Conservation (phyloP, 2,797 vertebrate genomes). For the Peromyscus melanophrys region DNA sequence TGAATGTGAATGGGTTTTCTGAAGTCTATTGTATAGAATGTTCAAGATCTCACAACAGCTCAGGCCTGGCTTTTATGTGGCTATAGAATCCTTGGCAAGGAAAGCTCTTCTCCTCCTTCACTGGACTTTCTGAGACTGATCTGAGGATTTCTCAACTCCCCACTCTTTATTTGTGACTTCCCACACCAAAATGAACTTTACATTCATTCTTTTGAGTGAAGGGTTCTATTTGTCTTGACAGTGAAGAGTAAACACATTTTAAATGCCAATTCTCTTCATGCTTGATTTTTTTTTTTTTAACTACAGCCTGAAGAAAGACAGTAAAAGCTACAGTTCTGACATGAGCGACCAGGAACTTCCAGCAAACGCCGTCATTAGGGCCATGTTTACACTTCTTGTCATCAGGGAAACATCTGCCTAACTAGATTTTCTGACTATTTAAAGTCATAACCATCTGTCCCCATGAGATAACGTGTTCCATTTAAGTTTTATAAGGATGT, state of each 20-base stretch:
- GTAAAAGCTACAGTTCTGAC: slow-evolving; percentile 65
- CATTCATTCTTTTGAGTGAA: slow-evolving; percentile 32
- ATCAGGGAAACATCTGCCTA: slow-evolving; percentile 72
- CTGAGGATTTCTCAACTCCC: not conserved
- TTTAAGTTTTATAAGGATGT: not conserved
- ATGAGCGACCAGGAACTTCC: slow-evolving; percentile 59
- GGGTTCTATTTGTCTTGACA: slow-evolving; percentile 46
- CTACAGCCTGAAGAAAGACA: slow-evolving; percentile 46
- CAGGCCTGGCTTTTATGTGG: not conserved
- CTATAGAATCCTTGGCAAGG: not conserved
- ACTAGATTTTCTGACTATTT: slow-evolving; percentile 63
- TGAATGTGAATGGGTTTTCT: not conserved
- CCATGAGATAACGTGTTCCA: slow-evolving; percentile 26
- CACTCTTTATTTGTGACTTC: slow-evolving; percentile 41
- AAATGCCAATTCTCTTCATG: slow-evolving; percentile 67
- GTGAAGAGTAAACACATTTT: slow-evolving; percentile 42
- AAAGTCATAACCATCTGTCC: slow-evolving; percentile 75
- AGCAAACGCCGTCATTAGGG: slow-evolving; percentile 71
- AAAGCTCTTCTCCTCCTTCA: not conserved
- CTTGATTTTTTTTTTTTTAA: slow-evolving; percentile 15
- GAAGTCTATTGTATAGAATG: not conserved
- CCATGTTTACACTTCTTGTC: slow-evolving; percentile 70
- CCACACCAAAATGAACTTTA: slow-evolving; percentile 4
- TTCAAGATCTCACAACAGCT: not conserved
- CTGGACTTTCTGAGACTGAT: not conserved